Base-by-base conservation (phyloP, 2,113 vertebrate genomes). In the Epinephelus moara region DNA sequence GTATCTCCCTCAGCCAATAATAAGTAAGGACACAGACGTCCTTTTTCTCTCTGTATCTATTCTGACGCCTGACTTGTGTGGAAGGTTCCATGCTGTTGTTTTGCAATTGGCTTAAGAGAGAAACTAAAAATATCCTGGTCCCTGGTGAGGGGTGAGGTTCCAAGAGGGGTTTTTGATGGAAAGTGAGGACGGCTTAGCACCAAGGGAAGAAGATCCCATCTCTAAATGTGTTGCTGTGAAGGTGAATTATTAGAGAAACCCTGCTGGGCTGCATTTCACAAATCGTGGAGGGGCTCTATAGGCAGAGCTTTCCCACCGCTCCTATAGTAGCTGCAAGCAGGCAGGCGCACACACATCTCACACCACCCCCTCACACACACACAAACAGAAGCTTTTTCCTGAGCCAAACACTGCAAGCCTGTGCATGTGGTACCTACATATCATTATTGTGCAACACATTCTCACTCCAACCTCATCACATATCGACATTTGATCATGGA, bases 241-340 rank as follows among this genome's bases (percentile, higher is more conserved):
- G 12, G 61, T 67, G 59, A 88, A 82, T 85, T 53, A 56, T 8
- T 70, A 69, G 56, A 81, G 53, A 64, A 78, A 50, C 61, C 88
- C 88, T 33, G 77, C 91, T 88, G 86, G 30, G 82, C 57, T 2
- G 17, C 68, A 82, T 88, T 86, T 90, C 69, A 85, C 80, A 75
- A 40, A 62, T 74, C 81, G 73, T 73, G 2, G 3, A 33, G 88
- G 70, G 50, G n/a, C 56, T 81, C 80, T 84, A 80, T 85, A 85
- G 68, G 80, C 60, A 78, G 56, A 78, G 59, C 17, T 64, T 62
- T 83, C 84, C 70, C 80, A 70, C 70, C 61, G 53, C 37, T 84
- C 59, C 79, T 70, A 80, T 81, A 87, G 69, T 33, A 63, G 72
- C 80, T 79, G 27, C 66, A 82, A n/a, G 55, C 55, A 73, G n/a